Evolutionary conservation across 2,113 vertebrate species (phyloP).

Genomic region (Neogale vison): DNA sequence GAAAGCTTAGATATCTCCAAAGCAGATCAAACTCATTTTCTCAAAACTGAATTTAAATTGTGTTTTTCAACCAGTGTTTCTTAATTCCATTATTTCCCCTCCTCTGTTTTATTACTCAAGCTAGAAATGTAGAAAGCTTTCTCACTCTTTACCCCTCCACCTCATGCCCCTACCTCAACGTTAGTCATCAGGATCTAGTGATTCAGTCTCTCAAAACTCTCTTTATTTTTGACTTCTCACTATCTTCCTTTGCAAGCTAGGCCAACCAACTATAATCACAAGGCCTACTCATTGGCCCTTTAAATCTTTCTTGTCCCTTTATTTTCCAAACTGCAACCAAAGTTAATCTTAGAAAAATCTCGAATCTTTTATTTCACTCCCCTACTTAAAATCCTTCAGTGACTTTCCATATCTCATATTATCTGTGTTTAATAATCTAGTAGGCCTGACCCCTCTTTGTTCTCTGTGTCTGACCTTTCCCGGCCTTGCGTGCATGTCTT

Average conservation of each 20-base stretch:
- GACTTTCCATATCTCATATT: not conserved
- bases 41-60: not conserved
- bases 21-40: not conserved
- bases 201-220: not conserved
- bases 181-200: not conserved
- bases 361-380: not conserved
- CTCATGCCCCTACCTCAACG: not conserved
- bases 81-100: not conserved
- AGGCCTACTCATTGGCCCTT: not conserved
- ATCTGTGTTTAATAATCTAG: not conserved
- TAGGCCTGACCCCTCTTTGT: not conserved
- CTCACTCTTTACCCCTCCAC: not conserved
- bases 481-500: not conserved
- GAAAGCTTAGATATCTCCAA: not conserved
- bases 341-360: not conserved
- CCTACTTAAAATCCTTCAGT: not conserved
- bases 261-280: not conserved
- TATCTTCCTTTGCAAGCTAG: not conserved
- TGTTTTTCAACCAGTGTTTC: not conserved
- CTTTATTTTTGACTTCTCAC: not conserved
- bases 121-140: not conserved
- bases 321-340: not conserved
- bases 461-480: not conserved
- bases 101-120: not conserved
- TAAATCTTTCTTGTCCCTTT: not conserved